Conservation (phyloP, 2,888 invertebrate species). For the Spilarctia lutea region DNA sequence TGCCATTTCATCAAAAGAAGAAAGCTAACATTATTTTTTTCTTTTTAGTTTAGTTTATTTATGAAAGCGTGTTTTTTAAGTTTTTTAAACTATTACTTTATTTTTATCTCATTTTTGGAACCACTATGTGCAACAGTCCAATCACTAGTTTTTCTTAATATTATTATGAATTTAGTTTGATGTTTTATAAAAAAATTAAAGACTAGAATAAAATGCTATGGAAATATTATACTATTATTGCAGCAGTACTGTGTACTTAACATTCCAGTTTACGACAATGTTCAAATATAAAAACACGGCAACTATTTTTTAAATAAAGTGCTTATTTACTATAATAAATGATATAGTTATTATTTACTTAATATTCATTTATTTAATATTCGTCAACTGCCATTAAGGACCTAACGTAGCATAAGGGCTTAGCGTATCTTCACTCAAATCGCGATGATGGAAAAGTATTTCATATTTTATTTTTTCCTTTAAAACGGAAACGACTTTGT, state of each 20-base stretch:
- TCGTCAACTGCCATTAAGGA: background rate
- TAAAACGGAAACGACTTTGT: background rate
- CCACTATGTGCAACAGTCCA: too few species aligned
- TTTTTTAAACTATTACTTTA: too few species aligned
- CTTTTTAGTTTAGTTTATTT: too few species aligned
- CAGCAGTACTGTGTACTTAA: background rate
- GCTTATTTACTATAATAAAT: background rate
- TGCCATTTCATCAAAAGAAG: too few species aligned
- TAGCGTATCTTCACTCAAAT: too few species aligned
- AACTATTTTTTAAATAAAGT: background rate
- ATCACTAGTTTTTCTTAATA: too few species aligned
- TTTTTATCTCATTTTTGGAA: too few species aligned
- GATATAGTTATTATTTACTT: background rate
- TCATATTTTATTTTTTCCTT: background rate
- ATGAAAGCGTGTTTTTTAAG: too few species aligned
- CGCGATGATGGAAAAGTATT: background rate
- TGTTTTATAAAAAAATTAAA: background rate
- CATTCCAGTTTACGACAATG: background rate
- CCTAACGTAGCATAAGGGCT: too few species aligned
- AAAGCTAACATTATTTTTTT: too few species aligned
- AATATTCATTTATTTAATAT: background rate
- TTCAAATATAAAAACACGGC: background rate
- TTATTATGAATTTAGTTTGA: too few species aligned
- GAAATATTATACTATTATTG: background rate
- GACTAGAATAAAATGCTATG: background rate